phyloP scores from a whole-genome alignment of 2,797 vertebrate genomes.

The Hemibagrus guttatus region DNA sequence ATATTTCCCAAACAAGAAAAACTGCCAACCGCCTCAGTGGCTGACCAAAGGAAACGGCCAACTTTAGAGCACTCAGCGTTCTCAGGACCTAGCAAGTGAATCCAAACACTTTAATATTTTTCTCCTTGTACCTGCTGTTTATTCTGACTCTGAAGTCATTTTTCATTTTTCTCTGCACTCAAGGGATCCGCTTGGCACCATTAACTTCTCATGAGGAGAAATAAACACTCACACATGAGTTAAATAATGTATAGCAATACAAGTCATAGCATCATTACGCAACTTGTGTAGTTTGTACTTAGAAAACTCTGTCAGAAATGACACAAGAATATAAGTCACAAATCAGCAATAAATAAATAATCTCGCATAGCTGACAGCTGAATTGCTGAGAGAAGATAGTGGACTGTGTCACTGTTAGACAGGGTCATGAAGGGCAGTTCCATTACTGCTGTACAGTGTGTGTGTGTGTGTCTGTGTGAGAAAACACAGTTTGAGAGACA shows the following conservation, averaged over 20 bases:
- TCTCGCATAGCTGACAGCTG: too few relatives aligned
- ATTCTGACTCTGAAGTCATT: not conserved
- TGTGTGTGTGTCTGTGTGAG: slow-evolving; percentile 12
- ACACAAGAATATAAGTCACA: not conserved
- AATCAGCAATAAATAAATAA: not conserved
- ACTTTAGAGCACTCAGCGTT: not conserved
- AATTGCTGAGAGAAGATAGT: not conserved
- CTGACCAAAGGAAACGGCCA: not conserved
- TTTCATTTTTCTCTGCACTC: not conserved
- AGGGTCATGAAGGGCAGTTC: slow-evolving; percentile 40
- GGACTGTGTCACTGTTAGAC: slow-evolving; percentile 1
- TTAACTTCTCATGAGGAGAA: not conserved
- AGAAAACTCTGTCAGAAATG: not conserved
- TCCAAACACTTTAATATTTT: not conserved
- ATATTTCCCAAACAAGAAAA: too few relatives aligned
- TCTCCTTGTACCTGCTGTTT: not conserved
- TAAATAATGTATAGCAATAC: not conserved
- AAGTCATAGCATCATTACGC: not conserved
- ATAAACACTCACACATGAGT: not conserved
- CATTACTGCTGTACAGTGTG: slow-evolving; percentile 30
- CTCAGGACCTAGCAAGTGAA: not conserved
- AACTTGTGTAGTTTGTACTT: not conserved
- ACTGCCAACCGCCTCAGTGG: not conserved
- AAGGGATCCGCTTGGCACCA: not conserved
- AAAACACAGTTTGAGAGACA: slow-evolving; percentile 37